phyloP scores from a whole-genome alignment of 2,797 vertebrate species.

The Sebastes hubbsi region DNA sequence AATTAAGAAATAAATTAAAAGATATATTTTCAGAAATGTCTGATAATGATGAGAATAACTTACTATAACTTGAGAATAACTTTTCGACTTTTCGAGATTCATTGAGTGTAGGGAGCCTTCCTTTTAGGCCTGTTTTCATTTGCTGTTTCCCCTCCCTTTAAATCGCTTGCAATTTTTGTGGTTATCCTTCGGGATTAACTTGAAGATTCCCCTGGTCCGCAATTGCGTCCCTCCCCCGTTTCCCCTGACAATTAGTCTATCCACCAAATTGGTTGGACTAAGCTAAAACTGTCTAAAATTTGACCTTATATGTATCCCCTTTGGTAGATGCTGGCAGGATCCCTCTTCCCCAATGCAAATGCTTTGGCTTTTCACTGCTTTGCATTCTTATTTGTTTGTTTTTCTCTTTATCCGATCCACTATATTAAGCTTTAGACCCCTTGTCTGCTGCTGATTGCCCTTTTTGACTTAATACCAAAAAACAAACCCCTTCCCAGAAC shows the following conservation, averaged over 20 bases:
- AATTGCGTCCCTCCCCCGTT: too few species aligned
- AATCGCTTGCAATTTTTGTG: too few species aligned
- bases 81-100: too few species aligned
- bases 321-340: conserved; percentile 1
- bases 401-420: not conserved
- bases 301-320: not conserved
- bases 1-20: too few species aligned
- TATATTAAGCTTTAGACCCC: conserved; percentile 7
- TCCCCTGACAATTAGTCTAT: not conserved
- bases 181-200: too few species aligned
- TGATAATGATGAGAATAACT: too few species aligned
- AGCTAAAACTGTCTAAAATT: conserved; percentile 3
- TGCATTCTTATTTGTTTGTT: not conserved
- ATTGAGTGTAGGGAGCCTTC: too few species aligned
- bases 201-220: too few species aligned
- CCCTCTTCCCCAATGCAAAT: not conserved
- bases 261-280: not conserved
- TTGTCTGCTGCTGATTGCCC: not conserved
- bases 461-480: conserved; percentile 10
- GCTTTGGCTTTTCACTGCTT: not conserved
- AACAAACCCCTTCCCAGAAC: conserved; percentile 8
- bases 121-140: too few species aligned
- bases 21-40: too few species aligned
- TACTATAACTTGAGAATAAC: too few species aligned
- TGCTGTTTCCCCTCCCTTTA: too few species aligned